phyloP scores from a whole-genome alignment of 2,113 vertebrate species.

The Notothenia coriiceps region DNA sequence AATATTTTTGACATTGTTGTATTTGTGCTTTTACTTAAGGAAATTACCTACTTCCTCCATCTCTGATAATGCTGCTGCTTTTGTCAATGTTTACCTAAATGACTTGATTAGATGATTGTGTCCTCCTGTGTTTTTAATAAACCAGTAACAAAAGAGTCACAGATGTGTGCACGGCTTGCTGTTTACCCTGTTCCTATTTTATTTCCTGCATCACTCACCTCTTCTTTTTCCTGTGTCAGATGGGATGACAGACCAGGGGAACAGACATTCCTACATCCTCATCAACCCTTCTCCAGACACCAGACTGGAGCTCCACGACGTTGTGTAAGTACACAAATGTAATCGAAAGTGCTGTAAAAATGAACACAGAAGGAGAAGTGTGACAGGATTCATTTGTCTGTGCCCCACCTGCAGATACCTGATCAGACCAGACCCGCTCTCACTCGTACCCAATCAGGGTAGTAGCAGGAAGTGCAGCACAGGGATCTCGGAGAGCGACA shows the following conservation, averaged over 20 bases:
- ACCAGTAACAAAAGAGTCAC: background rate
- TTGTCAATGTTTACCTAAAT: constrained; percentile 28
- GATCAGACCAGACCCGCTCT: constrained; percentile 87
- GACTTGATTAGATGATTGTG: no score
- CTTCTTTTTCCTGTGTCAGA: constrained; percentile 78
- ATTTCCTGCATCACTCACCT: constrained; percentile 59
- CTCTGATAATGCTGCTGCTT: background rate
- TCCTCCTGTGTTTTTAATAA: constrained; percentile 34
- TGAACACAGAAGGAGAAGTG: background rate
- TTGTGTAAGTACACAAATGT: constrained; percentile 83
- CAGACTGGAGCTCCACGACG: constrained; percentile 87
- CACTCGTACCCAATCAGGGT: constrained; percentile 82
- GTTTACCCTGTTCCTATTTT: constrained; percentile 58
- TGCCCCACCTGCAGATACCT: constrained; percentile 81
- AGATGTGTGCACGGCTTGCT: constrained; percentile 43
- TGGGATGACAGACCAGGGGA: constrained; percentile 88
- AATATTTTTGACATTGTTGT: background rate
- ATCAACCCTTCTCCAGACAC: constrained; percentile 89
- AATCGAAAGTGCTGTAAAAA: constrained; percentile 19
- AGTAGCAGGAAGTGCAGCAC: constrained; percentile 78
- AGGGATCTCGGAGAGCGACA: constrained; percentile 79
- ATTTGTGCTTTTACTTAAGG: background rate
- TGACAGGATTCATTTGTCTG: constrained; percentile 2
- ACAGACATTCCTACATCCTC: constrained; percentile 88
- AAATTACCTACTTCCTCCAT: background rate